Evolutionary conservation across 2,888 invertebrate species (phyloP), one percentile per base, ranked within the genome.

Genomic region (Drosophila emarginata): DNA sequence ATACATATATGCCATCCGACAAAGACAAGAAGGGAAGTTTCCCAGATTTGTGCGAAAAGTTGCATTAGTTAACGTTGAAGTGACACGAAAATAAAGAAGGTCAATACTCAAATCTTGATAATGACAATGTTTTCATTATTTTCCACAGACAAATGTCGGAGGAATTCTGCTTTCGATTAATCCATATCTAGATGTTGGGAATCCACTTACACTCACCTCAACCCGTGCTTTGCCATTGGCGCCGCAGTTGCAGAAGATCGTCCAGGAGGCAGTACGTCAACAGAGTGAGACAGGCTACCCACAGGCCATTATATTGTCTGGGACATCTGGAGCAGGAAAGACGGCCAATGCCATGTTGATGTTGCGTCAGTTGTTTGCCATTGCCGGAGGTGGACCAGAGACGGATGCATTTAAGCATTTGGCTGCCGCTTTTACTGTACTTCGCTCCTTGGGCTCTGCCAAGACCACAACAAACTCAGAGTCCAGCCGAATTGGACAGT

Each of bases 371-470:
- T 93, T 98, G 89, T 98, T 98, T 93, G 97, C 97, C 90, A 96
- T 97, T 77, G 98, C 97, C 65, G 98, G 98, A 72, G 98, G 98
- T 83, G 98, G 98, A 57, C 96, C 97, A 3, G 97, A 98, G 93
- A 98, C 98, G 21, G 98, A 98, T 92, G 97, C 98, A 53, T 98
- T 97, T 93, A 98, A 98, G 92, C 98, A 98, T 92, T 94, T 98
- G 78, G 97, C 97, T 12, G 98, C 98, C 61, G 97, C 98, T 58
- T 97, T 98, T 93, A 98, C 98, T 72, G 98, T 98, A 73, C 94
- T 98, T 81, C 94, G 97, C 78, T 97, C 97, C 21, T 94, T 98
- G 69, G 97, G 97, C 76, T 96, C 97, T 40, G 98, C 98, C 52
- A 96, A 97, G 92, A 98, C 98, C 58, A 94, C 95, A 59, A 95